Evolutionary conservation across 2,113 vertebrate genomes (phyloP).

Genomic region (Myotis lucifugus): DNA sequence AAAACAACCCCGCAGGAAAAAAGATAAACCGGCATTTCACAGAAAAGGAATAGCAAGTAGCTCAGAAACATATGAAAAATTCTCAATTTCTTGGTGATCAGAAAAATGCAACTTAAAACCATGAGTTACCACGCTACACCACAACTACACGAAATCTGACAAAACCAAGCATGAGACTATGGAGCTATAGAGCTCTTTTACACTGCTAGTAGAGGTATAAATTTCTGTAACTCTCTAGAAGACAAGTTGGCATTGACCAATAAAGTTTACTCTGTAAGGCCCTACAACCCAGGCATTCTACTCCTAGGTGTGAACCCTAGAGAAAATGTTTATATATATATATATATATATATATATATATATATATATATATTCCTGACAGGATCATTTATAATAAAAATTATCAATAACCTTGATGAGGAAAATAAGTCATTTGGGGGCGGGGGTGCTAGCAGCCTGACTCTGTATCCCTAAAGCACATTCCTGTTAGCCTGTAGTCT

Average conservation of each 20-base stretch:
- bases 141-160: not conserved
- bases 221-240: not conserved
- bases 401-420: not conserved
- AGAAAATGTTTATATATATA: not conserved
- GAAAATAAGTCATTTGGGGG: no score
- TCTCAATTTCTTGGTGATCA: not conserved
- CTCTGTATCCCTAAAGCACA: no score
- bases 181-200: not conserved
- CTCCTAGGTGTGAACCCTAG: not conserved
- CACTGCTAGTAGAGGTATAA: not conserved
- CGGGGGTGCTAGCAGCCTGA: no score
- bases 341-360: not conserved
- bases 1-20: not conserved
- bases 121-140: not conserved
- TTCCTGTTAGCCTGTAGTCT: no score
- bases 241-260: not conserved
- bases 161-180: not conserved
- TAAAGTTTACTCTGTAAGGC: not conserved
- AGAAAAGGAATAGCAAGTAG: not conserved
- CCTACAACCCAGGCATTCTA: not conserved
- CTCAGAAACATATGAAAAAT: constrained; percentile 19
- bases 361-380: not conserved
- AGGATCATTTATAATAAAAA: not conserved
- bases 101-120: constrained; percentile 21
- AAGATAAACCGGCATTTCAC: not conserved